Percentiles rank a stretch among this genome's conserved stretches.
Evolutionary conservation across 2,113 vertebrate genomes (phyloP).

Genomic region (Pionites leucogaster): DNA sequence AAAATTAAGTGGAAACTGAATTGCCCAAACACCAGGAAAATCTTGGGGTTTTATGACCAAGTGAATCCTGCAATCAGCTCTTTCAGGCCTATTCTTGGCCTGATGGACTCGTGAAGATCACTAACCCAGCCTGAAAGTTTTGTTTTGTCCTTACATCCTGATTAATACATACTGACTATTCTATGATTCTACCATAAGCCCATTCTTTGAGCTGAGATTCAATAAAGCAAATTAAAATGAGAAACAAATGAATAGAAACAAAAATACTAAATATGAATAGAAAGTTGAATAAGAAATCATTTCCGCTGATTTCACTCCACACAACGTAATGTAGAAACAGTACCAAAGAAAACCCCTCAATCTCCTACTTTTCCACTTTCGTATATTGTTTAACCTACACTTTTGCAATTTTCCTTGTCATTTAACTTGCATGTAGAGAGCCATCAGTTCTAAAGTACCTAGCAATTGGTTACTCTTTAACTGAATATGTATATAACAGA

Average conservation of each 20-base stretch:
- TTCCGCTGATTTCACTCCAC: neutral
- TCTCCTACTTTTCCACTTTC: neutral
- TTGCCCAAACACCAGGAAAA: neutral
- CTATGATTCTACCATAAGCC: neutral
- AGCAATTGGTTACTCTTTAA: neutral
- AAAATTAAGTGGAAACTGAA: neutral
- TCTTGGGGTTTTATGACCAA: neutral
- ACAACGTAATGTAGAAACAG: neutral
- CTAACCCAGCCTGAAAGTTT: neutral
- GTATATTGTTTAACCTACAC: neutral
- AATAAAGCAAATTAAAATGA: neutral
- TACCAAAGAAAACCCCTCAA: fast-evolving
- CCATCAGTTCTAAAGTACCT: neutral
- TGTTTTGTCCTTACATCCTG: neutral
- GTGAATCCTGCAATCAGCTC: neutral
- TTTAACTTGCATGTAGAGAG: neutral
- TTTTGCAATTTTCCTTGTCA: neutral
- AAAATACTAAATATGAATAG: neutral
- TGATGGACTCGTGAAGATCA: neutral
- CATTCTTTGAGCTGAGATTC: neutral
- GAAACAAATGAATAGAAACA: neutral
- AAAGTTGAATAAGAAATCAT: neutral
- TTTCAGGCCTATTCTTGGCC: neutral
- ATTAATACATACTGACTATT: neutral
- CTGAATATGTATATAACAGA: neutral